phyloP scores from a whole-genome alignment of 2,113 vertebrate genomes.

The Tyto alba region DNA sequence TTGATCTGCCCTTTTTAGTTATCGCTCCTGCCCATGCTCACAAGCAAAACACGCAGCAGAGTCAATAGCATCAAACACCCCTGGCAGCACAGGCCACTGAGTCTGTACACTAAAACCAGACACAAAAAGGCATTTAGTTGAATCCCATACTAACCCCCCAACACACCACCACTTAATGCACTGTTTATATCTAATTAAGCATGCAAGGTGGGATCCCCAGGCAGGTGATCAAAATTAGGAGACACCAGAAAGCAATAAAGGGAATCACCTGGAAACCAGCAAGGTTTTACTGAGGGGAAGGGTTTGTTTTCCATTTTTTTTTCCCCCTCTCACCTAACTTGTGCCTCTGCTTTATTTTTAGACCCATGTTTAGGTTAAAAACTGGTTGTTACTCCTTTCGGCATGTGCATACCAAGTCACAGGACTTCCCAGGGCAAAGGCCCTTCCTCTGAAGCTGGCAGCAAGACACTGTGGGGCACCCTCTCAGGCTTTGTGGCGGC shows the following conservation, averaged over 20 bases:
- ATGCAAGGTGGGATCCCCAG: not conserved
- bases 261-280: not conserved
- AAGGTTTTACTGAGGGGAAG: not conserved
- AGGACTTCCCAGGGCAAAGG: too few relatives aligned
- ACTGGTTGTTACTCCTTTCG: not conserved
- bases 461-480: not conserved
- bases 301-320: not conserved
- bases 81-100: rapidly evolving
- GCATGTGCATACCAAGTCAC: too few relatives aligned
- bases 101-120: rapidly evolving
- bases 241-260: not conserved
- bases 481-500: rapidly evolving
- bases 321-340: too few relatives aligned
- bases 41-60: not conserved
- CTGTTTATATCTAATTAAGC: not conserved
- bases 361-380: not conserved
- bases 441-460: not conserved
- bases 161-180: not conserved
- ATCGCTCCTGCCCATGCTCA: not conserved
- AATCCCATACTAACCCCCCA: not conserved
- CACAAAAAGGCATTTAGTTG: rapidly evolving
- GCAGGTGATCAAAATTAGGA: not conserved
- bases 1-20: not conserved
- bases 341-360: not conserved
- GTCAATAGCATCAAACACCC: not conserved